Base-by-base conservation (phyloP, 2,113 vertebrate genomes). In the Parotia lawesii region DNA sequence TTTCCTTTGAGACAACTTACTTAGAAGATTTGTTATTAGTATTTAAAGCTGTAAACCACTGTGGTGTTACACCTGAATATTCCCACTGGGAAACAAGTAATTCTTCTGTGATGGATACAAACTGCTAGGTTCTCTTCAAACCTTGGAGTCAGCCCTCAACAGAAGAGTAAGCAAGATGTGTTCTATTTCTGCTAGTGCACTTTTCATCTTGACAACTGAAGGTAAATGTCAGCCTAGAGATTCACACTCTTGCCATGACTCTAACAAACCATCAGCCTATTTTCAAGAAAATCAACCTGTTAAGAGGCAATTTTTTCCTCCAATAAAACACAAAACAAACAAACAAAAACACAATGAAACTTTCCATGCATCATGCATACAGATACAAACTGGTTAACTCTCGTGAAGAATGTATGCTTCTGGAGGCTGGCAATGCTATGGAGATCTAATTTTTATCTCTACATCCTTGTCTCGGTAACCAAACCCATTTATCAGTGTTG, bases 401-500 rank as follows among this genome's bases (percentile, higher is more conserved):
- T 54, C 23, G 42, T 65, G 50, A 85, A 76, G 27, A 87, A 82
- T 5, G 11, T 60, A 48, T 31, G 47, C 38, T 78, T 82, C 58
- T 54, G 74, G 58, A 82, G 54, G 28, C 35, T 81, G 33, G 25
- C 9, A 93, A 62, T 31, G 53, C 60, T 58, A 40, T 1, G 76
- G 42, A 70, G 38, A 94, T 66, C 21, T 66, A 69, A 76, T 66
- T 96, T 95, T 87, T 70, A 44, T 35, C 71, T 87, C 78, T 79
- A 11, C 11, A 51, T 57, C 7, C 1, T 33, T 69, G 58, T 44
- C 87, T 76, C 45, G 24, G 24, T 58, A 95, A 95, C 71, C 29
- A 95, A 77, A 89, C 5, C 21, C 44, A 87, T 85, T 94, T 85
- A 91, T 70, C 60, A 51, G 42, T 23, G 22, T 77, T 96, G 89